Evolutionary conservation across 2,797 vertebrate species (phyloP), one percentile per base, ranked within the genome.

Genomic region (Crocidura indochinensis): DNA sequence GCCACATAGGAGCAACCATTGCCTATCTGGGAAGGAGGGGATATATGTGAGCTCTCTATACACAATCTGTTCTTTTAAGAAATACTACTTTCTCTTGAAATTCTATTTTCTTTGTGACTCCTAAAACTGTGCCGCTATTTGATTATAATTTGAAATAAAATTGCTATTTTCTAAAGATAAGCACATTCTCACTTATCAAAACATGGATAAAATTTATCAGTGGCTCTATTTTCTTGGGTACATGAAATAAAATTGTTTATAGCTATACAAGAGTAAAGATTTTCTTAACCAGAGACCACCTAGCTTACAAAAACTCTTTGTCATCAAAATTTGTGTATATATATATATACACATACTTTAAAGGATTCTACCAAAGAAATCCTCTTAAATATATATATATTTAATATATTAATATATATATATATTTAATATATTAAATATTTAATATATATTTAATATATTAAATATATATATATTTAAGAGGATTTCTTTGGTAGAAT

Each of bases 91-190:
- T 94, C 62, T 27, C 0, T 83, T 56, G 5, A 89, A 93, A 90
- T 88, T 87, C 38, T 14, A 60, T 94, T 95, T 90, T 82, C 49
- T 89, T 14, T 83, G 0, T 51, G 67, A 49, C 19, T 88, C n/a
- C 94, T 38, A 22, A 69, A 92, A 72, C 9, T 31, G 75, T 11
- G 74, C 15, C 72, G 22, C 27, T 4, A 8, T 67, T 96, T 73
- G 65, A 82, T 92, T 78, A 56, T 79, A 86, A 91, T 96, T 92
- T 93, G 71, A 95, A 95, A 68, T n/a, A 74, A 91, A 92, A 31
- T 73, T 49, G 51, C 1, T 81, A 26, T 88, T 96, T 91, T 93
- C 62, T 77, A 69, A 80, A 81, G 94, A 73, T 19, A 75, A 91
- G 24, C 69, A 87, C 24, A 71, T 78, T 19, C 67, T 83, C 44